phyloP scores from a whole-genome alignment of 2,113 vertebrate genomes.

The Eleginops maclovinus region DNA sequence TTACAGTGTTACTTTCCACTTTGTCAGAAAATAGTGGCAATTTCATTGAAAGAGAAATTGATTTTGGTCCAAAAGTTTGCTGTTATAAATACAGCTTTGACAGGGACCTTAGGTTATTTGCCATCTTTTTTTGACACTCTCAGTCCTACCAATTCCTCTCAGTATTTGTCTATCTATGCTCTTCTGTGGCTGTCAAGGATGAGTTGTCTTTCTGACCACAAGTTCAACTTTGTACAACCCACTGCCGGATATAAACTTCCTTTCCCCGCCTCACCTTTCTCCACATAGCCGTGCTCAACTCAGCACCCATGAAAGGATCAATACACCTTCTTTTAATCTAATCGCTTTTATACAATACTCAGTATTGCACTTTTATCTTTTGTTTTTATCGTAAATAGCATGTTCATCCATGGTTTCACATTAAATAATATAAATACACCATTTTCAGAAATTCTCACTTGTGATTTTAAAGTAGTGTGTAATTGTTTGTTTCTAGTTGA shows the following conservation, averaged over 20 bases:
- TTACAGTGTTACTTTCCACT: background rate
- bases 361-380: background rate
- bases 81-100: conserved; percentile 6
- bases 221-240: conserved; percentile 59
- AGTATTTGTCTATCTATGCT: conserved; percentile 3
- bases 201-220: conserved; percentile 53
- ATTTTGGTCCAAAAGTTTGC: background rate
- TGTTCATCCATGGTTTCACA: background rate
- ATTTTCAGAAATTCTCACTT: background rate
- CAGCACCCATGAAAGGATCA: conserved; percentile 4
- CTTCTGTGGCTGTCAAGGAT: conserved; percentile 27
- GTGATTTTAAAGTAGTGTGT: background rate
- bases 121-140: background rate
- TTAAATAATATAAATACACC: background rate
- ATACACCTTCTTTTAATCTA: background rate
- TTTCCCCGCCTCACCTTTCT: background rate
- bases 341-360: background rate
- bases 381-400: background rate
- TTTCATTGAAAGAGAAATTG: background rate
- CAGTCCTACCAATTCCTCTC: background rate
- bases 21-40: background rate
- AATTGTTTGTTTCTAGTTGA: background rate
- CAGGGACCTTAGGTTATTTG: background rate
- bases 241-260: conserved; percentile 19
- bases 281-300: background rate